A percentile compares a stretch with the other conserved stretches of the same genome.
These are phyloP conservation scores for Dorcus hopei DNA, from an alignment of 2,888 invertebrate genomes.

Conservation along the genomic window DNA sequence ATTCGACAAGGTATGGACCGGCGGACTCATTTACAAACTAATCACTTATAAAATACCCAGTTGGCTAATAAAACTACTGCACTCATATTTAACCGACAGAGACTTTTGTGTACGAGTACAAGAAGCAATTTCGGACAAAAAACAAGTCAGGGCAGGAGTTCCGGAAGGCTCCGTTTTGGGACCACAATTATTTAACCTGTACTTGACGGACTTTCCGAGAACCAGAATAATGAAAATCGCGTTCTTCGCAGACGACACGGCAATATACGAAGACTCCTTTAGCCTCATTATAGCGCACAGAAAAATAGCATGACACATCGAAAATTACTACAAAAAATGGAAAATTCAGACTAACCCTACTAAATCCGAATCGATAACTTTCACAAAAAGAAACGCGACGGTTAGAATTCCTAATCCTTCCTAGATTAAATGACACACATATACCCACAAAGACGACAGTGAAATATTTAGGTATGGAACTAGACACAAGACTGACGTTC, in stretches of 20 bases:
- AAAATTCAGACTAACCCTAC: no score
- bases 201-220: no score
- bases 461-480: neutral
- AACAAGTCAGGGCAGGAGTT: constrained; percentile 19
- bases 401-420: neutral
- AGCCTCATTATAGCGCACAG: neutral
- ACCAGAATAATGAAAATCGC: no score
- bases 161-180: constrained; percentile 21
- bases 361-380: no score
- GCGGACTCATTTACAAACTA: neutral
- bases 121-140: constrained; percentile 7
- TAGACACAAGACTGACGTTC: neutral
- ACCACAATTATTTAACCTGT: no score
- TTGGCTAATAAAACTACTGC: constrained; percentile 23
- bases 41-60: constrained; percentile 23
- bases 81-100: constrained; percentile 28
- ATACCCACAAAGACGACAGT: neutral
- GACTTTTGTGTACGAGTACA: constrained; percentile 24
- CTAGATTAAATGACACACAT: neutral
- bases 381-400: neutral
- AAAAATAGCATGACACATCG: neutral
- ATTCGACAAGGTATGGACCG: no score
- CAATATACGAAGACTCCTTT: neutral
- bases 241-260: neutral
- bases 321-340: neutral